Percentiles rank a stretch among this genome's conserved stretches.
Evolutionary conservation across 2,113 vertebrate genomes (phyloP).

Genomic region (Gasterosteus nipponicus): DNA sequence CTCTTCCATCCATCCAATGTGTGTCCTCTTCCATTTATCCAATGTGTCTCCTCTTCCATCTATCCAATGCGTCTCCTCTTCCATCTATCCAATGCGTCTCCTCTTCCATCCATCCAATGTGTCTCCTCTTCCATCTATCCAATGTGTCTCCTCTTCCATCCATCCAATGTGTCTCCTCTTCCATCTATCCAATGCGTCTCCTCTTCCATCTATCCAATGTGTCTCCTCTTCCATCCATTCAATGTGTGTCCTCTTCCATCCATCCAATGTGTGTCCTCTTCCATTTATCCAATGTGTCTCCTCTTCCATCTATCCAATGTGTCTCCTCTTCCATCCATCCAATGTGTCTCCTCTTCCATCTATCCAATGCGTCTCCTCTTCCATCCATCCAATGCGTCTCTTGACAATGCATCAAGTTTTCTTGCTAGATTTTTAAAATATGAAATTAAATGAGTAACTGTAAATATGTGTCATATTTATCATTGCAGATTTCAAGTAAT

Average conservation of each 20-base stretch:
- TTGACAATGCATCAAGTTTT: background rate
- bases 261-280: no score
- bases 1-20: no score
- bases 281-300: background rate
- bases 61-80: background rate
- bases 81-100: no score
- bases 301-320: no score
- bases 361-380: background rate
- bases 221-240: background rate
- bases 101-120: no score
- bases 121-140: background rate
- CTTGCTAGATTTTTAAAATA: slow-evolving; percentile 12
- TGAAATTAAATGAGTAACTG: background rate
- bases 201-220: background rate
- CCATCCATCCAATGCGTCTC: no score
- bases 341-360: background rate
- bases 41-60: no score
- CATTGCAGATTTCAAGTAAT: background rate
- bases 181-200: no score
- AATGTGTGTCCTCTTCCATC: no score
- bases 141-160: background rate
- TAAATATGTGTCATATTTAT: background rate
- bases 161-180: no score
- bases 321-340: background rate
- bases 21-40: no score